A percentile compares a stretch with the other conserved stretches of the same genome.
Conservation (phyloP, 2,888 invertebrate species). For the Protonemura montana region DNA sequence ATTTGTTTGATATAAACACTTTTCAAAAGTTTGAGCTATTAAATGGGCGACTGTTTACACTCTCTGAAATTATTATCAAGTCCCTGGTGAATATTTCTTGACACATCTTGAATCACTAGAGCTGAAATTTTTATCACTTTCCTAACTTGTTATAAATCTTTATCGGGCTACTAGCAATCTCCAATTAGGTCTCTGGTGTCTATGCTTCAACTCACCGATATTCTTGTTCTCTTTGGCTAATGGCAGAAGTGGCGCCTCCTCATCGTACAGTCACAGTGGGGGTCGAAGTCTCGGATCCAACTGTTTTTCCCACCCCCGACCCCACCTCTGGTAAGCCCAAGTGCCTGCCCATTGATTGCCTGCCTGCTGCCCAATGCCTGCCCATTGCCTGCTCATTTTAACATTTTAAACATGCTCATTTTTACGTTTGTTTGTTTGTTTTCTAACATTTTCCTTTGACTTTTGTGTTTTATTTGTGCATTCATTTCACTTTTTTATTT, state of each 20-base stretch:
- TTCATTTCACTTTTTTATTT: constrained; percentile 56
- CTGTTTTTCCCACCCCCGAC: constrained; percentile 38
- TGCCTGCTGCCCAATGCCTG: constrained; percentile 10
- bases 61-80: no score
- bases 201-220: background rate
- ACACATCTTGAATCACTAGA: no score
- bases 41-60: no score
- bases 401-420: background rate
- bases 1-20: no score
- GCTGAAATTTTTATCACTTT: no score
- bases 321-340: constrained; percentile 36
- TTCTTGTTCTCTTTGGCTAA: background rate
- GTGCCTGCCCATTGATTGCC: constrained; percentile 5
- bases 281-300: constrained; percentile 23
- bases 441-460: constrained; percentile 48
- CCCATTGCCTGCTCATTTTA: background rate
- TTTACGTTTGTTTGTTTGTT: constrained; percentile 47
- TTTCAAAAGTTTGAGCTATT: no score
- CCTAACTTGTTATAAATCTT: no score
- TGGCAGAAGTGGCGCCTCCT: constrained; percentile 15
- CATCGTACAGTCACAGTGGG: constrained; percentile 20
- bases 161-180: no score
- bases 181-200: no score
- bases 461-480: constrained; percentile 46
- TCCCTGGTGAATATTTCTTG: no score